phyloP scores from a whole-genome alignment of 35 echinoderm and acorn worm species.

The Lytechinus variegatus region DNA sequence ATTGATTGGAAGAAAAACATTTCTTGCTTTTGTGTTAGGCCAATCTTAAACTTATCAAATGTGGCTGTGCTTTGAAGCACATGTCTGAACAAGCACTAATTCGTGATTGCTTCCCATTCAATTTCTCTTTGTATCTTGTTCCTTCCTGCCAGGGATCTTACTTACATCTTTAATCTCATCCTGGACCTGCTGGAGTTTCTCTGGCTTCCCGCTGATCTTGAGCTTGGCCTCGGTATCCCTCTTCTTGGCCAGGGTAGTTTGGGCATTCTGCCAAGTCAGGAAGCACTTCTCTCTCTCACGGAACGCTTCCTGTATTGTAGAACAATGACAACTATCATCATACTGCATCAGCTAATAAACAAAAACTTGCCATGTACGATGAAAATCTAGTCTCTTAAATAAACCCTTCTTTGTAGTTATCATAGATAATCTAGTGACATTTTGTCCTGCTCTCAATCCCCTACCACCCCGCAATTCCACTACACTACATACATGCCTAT shows the following conservation, averaged over 20 bases:
- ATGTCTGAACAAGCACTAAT: neutral
- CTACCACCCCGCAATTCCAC: too few relatives aligned
- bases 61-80: neutral
- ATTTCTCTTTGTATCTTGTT: neutral
- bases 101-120: neutral
- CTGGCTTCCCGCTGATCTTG: constrained; percentile 80
- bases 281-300: constrained; percentile 92
- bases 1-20: too few relatives aligned
- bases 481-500: too few relatives aligned
- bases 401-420: too few relatives aligned
- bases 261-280: constrained; percentile 85
- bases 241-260: constrained; percentile 90
- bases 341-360: neutral
- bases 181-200: constrained; percentile 87
- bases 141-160: neutral
- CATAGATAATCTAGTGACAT: too few relatives aligned
- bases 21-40: too few relatives aligned
- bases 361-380: too few relatives aligned
- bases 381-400: too few relatives aligned
- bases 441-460: too few relatives aligned
- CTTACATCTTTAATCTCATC: constrained; percentile 98
- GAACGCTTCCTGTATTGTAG: constrained; percentile 74
- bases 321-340: neutral
- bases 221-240: constrained; percentile 89
- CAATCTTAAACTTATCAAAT: too few relatives aligned